phyloP scores from a whole-genome alignment of 2,113 vertebrate species.

The Anhinga anhinga region DNA sequence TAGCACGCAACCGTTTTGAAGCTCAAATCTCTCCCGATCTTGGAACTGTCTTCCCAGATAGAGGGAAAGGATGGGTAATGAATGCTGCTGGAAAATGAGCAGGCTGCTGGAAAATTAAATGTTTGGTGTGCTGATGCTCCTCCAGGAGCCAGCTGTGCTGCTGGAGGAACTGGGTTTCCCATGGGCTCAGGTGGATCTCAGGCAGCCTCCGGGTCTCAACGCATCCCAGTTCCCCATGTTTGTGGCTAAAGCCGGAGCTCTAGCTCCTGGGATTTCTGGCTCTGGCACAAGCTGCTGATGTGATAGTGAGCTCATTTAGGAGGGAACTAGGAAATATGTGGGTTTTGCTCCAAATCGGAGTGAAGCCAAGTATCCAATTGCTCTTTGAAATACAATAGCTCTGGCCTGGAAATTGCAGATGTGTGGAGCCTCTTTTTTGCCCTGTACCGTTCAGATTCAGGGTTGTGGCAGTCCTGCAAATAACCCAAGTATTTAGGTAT shows the following conservation, averaged over 20 bases:
- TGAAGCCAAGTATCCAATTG: neutral
- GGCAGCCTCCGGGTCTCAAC: neutral
- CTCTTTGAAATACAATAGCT: neutral
- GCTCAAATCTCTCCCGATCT: neutral
- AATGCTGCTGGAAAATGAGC: neutral
- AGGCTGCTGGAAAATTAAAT: neutral
- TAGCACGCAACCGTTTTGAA: neutral
- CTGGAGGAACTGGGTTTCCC: neutral
- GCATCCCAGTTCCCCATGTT: accelerated
- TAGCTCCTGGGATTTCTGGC: neutral
- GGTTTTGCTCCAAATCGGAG: neutral
- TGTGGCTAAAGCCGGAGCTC: neutral
- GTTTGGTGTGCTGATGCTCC: neutral
- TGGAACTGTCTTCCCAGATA: neutral
- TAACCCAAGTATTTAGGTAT: neutral
- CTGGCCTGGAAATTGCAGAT: neutral
- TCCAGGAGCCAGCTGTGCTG: neutral
- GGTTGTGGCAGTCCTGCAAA: neutral
- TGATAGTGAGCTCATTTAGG: neutral
- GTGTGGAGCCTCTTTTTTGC: neutral
- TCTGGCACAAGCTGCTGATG: neutral
- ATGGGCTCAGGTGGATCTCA: accelerated
- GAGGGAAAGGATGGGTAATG: neutral
- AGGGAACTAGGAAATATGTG: neutral
- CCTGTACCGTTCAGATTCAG: neutral